These are phyloP conservation scores for Drosophila bunnanda DNA, from an alignment of 2,888 invertebrate genomes.

Conservation along the genomic window DNA sequence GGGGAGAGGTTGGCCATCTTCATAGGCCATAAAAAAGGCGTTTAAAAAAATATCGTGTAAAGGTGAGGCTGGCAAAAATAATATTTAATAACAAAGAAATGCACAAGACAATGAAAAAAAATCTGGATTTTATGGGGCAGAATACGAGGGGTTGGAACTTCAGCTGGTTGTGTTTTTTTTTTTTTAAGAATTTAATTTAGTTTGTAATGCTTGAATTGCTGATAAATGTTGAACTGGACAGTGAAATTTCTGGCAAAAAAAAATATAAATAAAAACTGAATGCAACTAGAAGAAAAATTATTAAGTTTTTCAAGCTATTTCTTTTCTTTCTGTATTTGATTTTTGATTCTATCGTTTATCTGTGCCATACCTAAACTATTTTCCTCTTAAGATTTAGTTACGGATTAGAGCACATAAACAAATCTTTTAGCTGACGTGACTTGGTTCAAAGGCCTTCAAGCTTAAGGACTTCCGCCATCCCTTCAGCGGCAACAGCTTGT, in stretches of 20 bases:
- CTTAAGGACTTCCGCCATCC: conserved; percentile 29
- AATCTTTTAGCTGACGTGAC: conserved; percentile 6
- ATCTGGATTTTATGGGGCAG: conserved; percentile 21
- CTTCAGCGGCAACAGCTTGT: conserved; percentile 2
- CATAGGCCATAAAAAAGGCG: conserved; percentile 60
- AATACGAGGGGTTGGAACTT: neutral
- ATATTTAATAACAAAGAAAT: conserved; percentile 76
- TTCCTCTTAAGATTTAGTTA: conserved; percentile 1
- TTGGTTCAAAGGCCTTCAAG: conserved; percentile 33
- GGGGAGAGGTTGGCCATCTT: conserved; percentile 31
- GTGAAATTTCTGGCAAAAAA: neutral
- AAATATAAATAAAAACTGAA: neutral
- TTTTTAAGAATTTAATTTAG: conserved; percentile 24
- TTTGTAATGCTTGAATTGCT: neutral
- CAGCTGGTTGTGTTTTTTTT: neutral
- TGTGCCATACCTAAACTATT: neutral
- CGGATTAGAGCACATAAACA: conserved; percentile 17
- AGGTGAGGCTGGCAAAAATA: conserved; percentile 63
- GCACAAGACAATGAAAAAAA: conserved; percentile 62
- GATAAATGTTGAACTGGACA: neutral
- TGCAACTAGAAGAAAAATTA: neutral
- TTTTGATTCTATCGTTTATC: neutral
- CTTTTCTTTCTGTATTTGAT: neutral
- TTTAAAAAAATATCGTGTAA: conserved; percentile 48
- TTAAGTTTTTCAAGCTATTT: neutral